A percentile compares a stretch with the other conserved stretches of the same genome.
phyloP scores from a whole-genome alignment of 1,140 invertebrate genomes.

The Helicoverpa armigera region DNA sequence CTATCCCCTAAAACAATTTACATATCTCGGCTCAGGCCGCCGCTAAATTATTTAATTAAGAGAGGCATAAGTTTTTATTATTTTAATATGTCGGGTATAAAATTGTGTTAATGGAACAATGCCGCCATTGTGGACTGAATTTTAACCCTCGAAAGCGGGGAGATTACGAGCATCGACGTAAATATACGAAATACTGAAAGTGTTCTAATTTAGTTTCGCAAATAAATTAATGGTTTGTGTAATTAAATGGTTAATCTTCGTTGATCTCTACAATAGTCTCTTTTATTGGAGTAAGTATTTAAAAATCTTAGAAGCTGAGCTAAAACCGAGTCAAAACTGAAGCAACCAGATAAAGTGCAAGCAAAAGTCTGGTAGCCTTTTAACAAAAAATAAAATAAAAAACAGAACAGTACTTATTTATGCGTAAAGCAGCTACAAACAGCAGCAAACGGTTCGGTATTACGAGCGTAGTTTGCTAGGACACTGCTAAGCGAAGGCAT shows the following conservation, averaged over 20 bases:
- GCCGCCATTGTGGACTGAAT: constrained; percentile 70
- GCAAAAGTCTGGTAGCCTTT: background rate
- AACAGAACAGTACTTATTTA: background rate
- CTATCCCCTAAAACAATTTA: constrained; percentile 87
- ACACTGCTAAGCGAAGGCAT: constrained; percentile 48
- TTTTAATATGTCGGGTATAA: constrained; percentile 85
- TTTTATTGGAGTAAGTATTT: constrained; percentile 32
- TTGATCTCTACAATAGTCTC: constrained; percentile 39
- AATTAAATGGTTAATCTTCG: constrained; percentile 48
- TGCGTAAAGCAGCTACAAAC: constrained; percentile 13
- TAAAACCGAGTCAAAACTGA: background rate
- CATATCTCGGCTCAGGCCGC: constrained; percentile 84
- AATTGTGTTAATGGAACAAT: constrained; percentile 85
- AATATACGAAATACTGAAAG: constrained; percentile 55
- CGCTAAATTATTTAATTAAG: constrained; percentile 88
- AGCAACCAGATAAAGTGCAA: background rate
- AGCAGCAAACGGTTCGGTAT: constrained; percentile 25
- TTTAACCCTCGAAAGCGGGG: constrained; percentile 64
- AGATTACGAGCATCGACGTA: constrained; percentile 65
- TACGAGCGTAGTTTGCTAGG: constrained; percentile 36
- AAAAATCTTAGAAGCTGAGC: constrained; percentile 4
- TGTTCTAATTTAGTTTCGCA: constrained; percentile 52
- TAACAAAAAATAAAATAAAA: background rate
- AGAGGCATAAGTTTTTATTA: constrained; percentile 88
- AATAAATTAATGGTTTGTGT: constrained; percentile 52